phyloP scores from a whole-genome alignment of 2,888 invertebrate species.

The Spilosoma lubricipeda region DNA sequence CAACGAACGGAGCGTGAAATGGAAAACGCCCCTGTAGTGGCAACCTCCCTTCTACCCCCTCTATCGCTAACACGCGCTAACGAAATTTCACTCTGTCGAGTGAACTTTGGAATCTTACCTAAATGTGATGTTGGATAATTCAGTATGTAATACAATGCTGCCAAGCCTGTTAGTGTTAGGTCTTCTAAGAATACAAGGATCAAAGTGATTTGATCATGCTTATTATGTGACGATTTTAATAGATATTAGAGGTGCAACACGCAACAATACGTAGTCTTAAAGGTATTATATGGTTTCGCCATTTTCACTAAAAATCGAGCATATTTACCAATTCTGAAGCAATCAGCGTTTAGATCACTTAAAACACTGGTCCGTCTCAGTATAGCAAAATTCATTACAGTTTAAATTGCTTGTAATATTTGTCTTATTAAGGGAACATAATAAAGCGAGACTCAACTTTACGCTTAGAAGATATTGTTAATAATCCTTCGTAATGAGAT shows the following conservation, averaged over 20 bases:
- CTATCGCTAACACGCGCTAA: slow-evolving; percentile 73
- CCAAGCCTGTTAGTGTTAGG: slow-evolving; percentile 37
- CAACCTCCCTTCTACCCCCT: slow-evolving; percentile 62
- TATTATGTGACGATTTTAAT: not conserved
- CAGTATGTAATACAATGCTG: slow-evolving; percentile 63
- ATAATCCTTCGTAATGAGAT: not conserved
- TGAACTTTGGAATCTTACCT: slow-evolving; percentile 59
- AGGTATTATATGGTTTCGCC: too few relatives aligned
- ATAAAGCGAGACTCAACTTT: not conserved
- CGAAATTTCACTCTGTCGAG: slow-evolving; percentile 75
- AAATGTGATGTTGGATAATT: slow-evolving; percentile 52
- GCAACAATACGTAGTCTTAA: too few relatives aligned
- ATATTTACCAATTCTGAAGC: too few relatives aligned
- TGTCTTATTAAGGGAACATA: not conserved
- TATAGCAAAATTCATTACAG: not conserved
- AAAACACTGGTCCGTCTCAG: not conserved
- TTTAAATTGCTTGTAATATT: not conserved
- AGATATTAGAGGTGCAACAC: too few relatives aligned
- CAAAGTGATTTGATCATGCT: not conserved
- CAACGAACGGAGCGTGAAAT: slow-evolving; percentile 84
- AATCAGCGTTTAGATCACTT: too few relatives aligned
- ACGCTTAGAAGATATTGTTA: not conserved
- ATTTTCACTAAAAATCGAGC: too few relatives aligned
- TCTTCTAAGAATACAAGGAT: not conserved
- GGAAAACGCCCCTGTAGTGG: slow-evolving; percentile 84